Evolutionary conservation across 2,888 invertebrate species (phyloP), one percentile per base, ranked within the genome.

Genomic region (Eupelmus urozonus): DNA sequence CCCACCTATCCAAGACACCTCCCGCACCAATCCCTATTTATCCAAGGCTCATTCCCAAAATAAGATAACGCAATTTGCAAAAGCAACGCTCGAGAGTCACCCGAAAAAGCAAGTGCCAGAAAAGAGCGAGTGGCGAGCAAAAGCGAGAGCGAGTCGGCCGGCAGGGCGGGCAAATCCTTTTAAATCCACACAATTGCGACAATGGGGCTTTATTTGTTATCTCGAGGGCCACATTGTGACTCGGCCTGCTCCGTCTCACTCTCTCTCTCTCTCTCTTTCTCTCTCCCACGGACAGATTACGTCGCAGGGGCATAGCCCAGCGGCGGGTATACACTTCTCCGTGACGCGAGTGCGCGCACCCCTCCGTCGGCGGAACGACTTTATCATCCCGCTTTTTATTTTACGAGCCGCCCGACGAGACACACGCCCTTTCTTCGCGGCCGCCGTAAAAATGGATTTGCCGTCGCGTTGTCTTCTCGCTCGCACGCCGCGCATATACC

Each of bases 121-220:
- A 18, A 40, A 25, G 27, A 66, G 2, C 25, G 9, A 7, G 45
- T 2, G 76, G 80, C 42, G 81, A 76, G 78, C 73, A 53, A 65
- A 55, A 63, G 20, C 42, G 57, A 67, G 29, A 67, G 65, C 34
- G 34, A 55, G 18, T 34, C 16, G 65, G 81, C 45, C 70, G 76
- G 71, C 53, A 82, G 82, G 82, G 83, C 84, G 83, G 87, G 88
- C 87, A 89, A 89, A 90, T 90, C 90, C 89, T 89, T 90, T 90
- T 90, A 90, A 90, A 90, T 90, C 89, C 90, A 89, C 89, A 90
- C 90, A 90, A 89, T 90, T 90, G 89, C 89, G 89, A 89, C 90
- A 90, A 89, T 89, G 88, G 90, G 88, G 90, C 89, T 90, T 89
- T 90, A 90, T 90, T 90, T 90, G 89, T 90, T 90, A 90, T 90